These are phyloP conservation scores for Sepiola atlantica DNA, from an alignment of 2,888 invertebrate genomes.

Conservation along the genomic window DNA sequence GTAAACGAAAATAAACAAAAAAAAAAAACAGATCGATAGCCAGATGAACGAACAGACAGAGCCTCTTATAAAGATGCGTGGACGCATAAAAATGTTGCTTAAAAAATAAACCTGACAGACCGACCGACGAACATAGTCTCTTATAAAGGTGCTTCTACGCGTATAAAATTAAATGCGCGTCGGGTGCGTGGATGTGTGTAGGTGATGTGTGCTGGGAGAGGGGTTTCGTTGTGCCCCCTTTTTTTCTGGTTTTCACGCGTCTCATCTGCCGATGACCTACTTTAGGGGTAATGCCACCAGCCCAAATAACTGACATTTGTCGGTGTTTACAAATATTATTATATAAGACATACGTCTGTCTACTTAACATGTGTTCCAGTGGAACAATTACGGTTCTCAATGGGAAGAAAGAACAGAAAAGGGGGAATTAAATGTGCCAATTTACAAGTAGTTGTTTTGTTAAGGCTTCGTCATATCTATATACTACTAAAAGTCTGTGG, in stretches of 20 bases:
- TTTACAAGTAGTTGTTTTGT: neutral
- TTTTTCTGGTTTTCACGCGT: neutral
- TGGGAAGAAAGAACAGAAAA: neutral
- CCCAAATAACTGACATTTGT: neutral
- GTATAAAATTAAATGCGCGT: neutral
- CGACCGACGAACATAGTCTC: too few relatives aligned
- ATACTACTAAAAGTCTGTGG: too few relatives aligned
- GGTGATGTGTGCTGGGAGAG: neutral
- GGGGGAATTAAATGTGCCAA: neutral
- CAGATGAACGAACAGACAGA: too few relatives aligned
- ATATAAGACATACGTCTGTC: neutral
- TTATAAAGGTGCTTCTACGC: too few relatives aligned
- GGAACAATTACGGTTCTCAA: neutral
- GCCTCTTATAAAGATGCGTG: too few relatives aligned
- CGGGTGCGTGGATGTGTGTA: neutral
- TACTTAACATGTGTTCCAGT: neutral
- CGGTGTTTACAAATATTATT: neutral
- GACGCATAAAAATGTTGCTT: too few relatives aligned
- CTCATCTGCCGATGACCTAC: constrained; percentile 24
- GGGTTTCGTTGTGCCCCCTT: neutral
- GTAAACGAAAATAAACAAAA: too few relatives aligned
- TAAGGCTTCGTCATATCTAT: too few relatives aligned
- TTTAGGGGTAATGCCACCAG: neutral
- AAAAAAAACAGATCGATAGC: too few relatives aligned
- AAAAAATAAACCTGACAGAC: too few relatives aligned